phyloP scores from a whole-genome alignment of 1,140 invertebrate species.

The Aphelinus atriplicis region DNA sequence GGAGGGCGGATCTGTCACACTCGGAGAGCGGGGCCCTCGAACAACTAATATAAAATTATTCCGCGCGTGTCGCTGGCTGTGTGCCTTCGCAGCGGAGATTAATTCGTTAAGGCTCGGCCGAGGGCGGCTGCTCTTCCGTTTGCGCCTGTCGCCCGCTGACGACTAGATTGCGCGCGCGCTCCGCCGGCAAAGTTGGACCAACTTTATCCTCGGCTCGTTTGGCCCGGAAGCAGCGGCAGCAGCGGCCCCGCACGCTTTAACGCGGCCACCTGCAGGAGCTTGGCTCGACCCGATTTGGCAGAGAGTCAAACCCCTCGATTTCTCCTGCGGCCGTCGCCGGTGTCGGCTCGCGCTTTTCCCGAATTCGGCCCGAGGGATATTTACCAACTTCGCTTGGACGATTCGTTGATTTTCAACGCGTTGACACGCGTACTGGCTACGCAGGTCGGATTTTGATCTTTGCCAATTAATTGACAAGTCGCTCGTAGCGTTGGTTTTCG shows the following conservation, averaged over 20 bases:
- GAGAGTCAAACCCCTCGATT: constrained; percentile 42
- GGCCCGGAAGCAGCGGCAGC: constrained; percentile 51
- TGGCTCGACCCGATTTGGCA: constrained; percentile 51
- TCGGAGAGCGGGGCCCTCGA: not conserved
- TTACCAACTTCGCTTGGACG: too few species aligned
- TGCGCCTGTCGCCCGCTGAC: constrained; percentile 14
- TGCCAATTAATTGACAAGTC: too few species aligned
- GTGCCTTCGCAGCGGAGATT: constrained; percentile 38
- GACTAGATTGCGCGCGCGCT: too few species aligned
- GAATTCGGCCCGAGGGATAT: too few species aligned
- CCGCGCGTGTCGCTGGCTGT: not conserved
- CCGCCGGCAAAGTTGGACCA: constrained; percentile 57
- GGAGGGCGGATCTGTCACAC: constrained; percentile 11
- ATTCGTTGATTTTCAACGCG: too few species aligned
- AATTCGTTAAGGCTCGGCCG: constrained; percentile 55
- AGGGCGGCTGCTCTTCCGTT: constrained; percentile 48
- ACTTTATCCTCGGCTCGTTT: constrained; percentile 61
- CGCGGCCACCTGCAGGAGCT: not conserved
- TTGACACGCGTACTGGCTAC: too few species aligned
- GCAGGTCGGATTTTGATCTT: too few species aligned
- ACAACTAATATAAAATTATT: constrained; percentile 40
- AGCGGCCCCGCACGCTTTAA: constrained; percentile 42
- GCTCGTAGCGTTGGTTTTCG: too few species aligned
- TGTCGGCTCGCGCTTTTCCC: too few species aligned
- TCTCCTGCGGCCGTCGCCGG: not conserved